Conservation (phyloP, 2,888 invertebrate species). For the Erannis defoliaria region DNA sequence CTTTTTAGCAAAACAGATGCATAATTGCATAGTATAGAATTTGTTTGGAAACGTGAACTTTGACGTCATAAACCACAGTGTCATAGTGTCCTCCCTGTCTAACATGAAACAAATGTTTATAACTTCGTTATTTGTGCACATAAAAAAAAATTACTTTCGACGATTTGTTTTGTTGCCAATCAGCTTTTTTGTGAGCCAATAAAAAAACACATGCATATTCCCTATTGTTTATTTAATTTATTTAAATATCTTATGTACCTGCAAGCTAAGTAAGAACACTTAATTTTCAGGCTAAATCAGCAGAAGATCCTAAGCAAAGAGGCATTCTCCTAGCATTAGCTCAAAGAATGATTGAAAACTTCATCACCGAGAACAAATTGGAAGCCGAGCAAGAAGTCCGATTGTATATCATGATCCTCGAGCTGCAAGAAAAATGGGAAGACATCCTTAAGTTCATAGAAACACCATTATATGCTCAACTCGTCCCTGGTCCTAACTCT, state of each 20-base stretch:
- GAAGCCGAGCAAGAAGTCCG: conserved; percentile 98
- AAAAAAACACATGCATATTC: not conserved
- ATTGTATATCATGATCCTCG: conserved; percentile 93
- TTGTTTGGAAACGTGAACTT: too few species aligned
- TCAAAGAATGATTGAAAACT: conserved; percentile 97
- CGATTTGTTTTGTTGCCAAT: too few species aligned
- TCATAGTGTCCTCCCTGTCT: too few species aligned
- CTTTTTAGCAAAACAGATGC: too few species aligned
- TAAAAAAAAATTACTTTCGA: too few species aligned
- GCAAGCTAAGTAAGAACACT: not conserved
- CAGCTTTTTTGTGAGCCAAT: too few species aligned
- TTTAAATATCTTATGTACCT: not conserved
- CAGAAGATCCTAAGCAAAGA: conserved; percentile 84
- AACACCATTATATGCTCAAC: conserved; percentile 89
- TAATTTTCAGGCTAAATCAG: conserved; percentile 69
- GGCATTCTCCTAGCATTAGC: conserved; percentile 94
- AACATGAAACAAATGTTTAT: too few species aligned
- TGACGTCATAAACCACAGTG: too few species aligned
- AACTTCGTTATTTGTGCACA: too few species aligned
- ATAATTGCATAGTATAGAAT: too few species aligned
- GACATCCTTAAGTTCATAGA: conserved; percentile 94
- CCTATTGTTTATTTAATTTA: too few species aligned
- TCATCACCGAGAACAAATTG: conserved; percentile 94
- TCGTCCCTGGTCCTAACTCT: conserved; percentile 89
- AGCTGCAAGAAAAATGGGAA: conserved; percentile 92